These are phyloP conservation scores for Thymallus thymallus DNA, from an alignment of 2,113 vertebrate genomes.

Conservation along the genomic window DNA sequence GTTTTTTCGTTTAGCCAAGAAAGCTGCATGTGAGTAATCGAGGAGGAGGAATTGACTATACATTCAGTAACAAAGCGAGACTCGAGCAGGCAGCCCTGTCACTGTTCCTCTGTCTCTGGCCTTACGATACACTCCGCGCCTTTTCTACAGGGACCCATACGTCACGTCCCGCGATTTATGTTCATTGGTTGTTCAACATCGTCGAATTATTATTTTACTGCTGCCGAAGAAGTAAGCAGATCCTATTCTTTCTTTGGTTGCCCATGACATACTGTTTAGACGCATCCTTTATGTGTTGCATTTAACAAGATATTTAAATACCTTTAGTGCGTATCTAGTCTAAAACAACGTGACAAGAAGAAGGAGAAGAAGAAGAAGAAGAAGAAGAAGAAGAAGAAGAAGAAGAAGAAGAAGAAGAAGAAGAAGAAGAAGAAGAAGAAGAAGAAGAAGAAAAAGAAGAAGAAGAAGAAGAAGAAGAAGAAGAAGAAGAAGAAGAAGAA, in stretches of 20 bases:
- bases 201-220: constrained; percentile 69
- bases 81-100: constrained; percentile 68
- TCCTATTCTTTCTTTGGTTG: constrained; percentile 25
- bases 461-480: not conserved
- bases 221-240: constrained; percentile 18
- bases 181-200: constrained; percentile 82
- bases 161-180: constrained; percentile 82
- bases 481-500: not conserved
- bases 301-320: not conserved
- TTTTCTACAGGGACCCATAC: constrained; percentile 92
- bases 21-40: constrained; percentile 72
- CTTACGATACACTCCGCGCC: constrained; percentile 84
- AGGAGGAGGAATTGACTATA: constrained; percentile 76
- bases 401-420: not conserved
- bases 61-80: constrained; percentile 74
- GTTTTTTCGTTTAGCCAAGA: constrained; percentile 55
- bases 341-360: no score
- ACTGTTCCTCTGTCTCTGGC: constrained; percentile 80
- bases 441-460: not conserved
- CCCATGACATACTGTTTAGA: constrained; percentile 21
- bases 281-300: constrained; percentile 5
- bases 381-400: not conserved
- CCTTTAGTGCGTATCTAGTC: not conserved
- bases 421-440: not conserved
- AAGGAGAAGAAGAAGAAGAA: not conserved